Percentiles rank a stretch among this genome's conserved stretches.
Evolutionary conservation across 2,888 invertebrate species (phyloP).

Genomic region (Dorcus hopei): DNA sequence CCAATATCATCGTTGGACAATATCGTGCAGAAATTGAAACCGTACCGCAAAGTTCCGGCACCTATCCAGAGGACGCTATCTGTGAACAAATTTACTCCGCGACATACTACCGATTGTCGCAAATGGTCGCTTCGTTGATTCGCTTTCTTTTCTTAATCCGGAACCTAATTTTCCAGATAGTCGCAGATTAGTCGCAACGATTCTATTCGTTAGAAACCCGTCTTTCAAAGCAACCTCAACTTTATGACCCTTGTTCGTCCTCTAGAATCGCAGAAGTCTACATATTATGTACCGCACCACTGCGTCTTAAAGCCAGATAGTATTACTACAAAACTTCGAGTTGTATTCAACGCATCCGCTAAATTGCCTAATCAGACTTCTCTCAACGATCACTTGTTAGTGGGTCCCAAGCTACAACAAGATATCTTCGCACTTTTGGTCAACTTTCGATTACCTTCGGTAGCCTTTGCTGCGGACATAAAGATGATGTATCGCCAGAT

Average conservation of each 20-base stretch:
- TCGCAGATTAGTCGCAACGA: neutral
- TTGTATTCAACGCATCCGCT: slow-evolving; percentile 8
- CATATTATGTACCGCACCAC: neutral
- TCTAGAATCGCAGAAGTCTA: neutral
- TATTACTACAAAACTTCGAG: slow-evolving; percentile 1
- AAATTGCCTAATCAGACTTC: neutral
- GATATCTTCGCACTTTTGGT: slow-evolving; percentile 12
- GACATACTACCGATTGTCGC: neutral
- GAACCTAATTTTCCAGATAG: neutral
- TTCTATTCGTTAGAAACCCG: neutral
- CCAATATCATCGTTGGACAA: neutral
- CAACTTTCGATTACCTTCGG: slow-evolving; percentile 9
- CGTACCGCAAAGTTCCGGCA: neutral
- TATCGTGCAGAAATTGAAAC: neutral
- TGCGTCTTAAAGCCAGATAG: neutral
- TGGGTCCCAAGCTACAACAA: slow-evolving; percentile 7
- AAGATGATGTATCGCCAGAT: slow-evolving; percentile 18
- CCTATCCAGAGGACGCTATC: neutral
- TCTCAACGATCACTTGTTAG: slow-evolving; percentile 10
- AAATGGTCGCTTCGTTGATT: neutral
- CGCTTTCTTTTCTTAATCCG: neutral
- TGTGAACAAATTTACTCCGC: neutral
- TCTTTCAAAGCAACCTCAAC: neutral
- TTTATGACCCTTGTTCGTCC: neutral
- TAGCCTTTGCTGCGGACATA: slow-evolving; percentile 17